A percentile compares a stretch with the other conserved stretches of the same genome.
Conservation (phyloP, 35 echinoderm and acorn worm species). For the Heliocidaris tuberculata region DNA sequence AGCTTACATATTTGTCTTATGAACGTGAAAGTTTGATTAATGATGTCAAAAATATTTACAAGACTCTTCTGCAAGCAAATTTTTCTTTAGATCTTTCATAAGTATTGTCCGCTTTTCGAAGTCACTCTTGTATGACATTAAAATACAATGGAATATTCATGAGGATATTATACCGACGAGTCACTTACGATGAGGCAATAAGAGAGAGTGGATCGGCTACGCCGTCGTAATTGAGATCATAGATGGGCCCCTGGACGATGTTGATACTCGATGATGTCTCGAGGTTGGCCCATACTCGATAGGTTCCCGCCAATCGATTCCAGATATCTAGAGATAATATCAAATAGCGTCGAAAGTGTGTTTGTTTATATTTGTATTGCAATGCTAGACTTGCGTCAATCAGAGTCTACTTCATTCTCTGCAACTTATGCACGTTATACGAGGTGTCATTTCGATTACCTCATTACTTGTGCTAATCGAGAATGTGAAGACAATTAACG, state of each 20-base stretch:
- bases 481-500: too few relatives aligned
- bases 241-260: conserved; percentile 23
- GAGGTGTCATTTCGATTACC: too few relatives aligned
- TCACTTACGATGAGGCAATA: not conserved
- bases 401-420: too few relatives aligned
- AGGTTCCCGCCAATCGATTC: not conserved
- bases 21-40: too few relatives aligned
- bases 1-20: too few relatives aligned
- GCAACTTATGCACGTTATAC: too few relatives aligned
- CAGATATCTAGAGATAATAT: conserved; percentile 8
- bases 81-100: too few relatives aligned
- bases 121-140: too few relatives aligned
- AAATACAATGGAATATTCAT: not conserved
- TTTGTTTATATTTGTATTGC: not conserved
- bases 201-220: not conserved
- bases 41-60: too few relatives aligned
- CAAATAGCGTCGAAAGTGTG: not conserved
- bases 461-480: too few relatives aligned
- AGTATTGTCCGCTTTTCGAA: too few relatives aligned
- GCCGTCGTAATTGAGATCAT: conserved; percentile 19
- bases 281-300: not conserved
- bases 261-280: not conserved
- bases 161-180: not conserved
- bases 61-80: too few relatives aligned
- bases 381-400: not conserved